Percentiles rank a stretch among this genome's conserved stretches.
Conservation (phyloP, 2,113 vertebrate genomes). For the Mungos mungo region DNA sequence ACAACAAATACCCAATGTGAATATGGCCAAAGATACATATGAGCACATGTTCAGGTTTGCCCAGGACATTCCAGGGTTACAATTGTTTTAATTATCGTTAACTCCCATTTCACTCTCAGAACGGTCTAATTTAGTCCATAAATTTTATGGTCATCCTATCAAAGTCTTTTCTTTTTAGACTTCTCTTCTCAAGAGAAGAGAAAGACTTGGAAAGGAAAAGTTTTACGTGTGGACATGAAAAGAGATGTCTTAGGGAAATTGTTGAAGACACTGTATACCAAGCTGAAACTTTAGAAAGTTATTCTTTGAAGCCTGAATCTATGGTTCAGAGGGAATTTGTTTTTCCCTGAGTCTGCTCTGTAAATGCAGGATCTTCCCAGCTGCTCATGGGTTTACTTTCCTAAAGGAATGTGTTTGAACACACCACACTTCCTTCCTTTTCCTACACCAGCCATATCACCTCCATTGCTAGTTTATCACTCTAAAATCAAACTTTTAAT, state of each 20-base stretch:
- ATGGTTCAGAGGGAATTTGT: background rate
- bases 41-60: background rate
- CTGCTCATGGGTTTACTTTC: background rate
- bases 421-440: background rate
- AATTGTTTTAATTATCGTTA: background rate
- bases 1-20: background rate
- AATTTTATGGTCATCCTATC: background rate
- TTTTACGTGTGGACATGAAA: background rate
- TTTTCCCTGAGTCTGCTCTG: background rate
- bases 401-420: background rate
- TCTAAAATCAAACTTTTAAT: background rate
- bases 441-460: background rate
- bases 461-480: background rate
- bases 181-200: background rate
- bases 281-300: background rate
- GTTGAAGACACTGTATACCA: background rate
- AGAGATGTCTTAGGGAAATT: background rate
- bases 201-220: background rate
- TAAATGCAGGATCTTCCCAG: background rate
- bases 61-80: background rate
- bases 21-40: background rate
- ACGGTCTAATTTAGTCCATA: background rate
- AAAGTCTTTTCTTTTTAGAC: background rate
- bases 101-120: background rate
- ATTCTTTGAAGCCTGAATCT: background rate